Evolutionary conservation across 1,140 invertebrate species (phyloP), one percentile per base, ranked within the genome.

Genomic region (Drosophila novamexicana): DNA sequence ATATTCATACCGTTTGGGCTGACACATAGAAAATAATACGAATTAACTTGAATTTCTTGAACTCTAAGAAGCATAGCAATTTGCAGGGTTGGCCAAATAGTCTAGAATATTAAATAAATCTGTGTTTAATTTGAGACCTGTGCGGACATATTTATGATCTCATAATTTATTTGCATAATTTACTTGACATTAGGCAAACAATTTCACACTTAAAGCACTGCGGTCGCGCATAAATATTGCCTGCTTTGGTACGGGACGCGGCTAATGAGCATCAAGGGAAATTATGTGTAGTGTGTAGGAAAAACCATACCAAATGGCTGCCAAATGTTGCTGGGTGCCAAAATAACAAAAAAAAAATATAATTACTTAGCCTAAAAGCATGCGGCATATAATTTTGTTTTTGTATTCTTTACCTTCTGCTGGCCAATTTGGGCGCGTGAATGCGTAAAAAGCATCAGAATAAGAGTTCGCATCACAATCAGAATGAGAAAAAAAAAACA

Each of bases 241-340:
- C 65, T 61, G 74, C 59, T 47, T 75, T 54, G 42, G 61, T 58
- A 49, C 39, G 40, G 47, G 22, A 39, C 42, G 59, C 52, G 62
- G 66, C 79, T 83, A 88, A 88, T 88, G 84, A 89, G 83, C 73
- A 67, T 54, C 79, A 50, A 16, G 83, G 83, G 83, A 88, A 83
- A 86, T 88, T 82, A 85, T 84, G 61, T 75, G 52, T 65, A 63
- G 42, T 36, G 45, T 34, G 66, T 8, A 68, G 50, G 37, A 58
- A 42, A 70, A 58, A 45, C n/a, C 47, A 29, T 59, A n/a, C 57
- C 53, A 45, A 73, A 64, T 65, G 52, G 39, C 44, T 64, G 61
- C 59, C 61, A 71, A 71, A 37, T 57, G 52, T 36, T 59, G 65
- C 45, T 68, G 65, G 42, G 37, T 86, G 79, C 82, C 82, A 88